Evolutionary conservation across 2,113 vertebrate genomes (phyloP), one percentile per base, ranked within the genome.

Genomic region (Sturnira hondurensis): DNA sequence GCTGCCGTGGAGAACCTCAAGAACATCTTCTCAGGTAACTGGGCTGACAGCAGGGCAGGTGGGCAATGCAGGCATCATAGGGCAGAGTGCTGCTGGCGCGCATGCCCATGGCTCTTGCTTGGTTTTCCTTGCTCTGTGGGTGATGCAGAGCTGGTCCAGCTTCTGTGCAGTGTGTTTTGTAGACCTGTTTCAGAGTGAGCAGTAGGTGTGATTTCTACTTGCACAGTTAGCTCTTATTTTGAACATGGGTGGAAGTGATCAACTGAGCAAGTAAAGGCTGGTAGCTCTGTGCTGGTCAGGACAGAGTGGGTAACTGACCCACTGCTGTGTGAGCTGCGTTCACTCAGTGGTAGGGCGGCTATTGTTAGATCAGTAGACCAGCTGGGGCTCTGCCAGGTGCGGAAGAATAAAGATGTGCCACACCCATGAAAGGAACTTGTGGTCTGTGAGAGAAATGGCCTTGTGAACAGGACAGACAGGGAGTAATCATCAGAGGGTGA

Each of bases 1-100:
- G 99, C 99, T 0, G 99, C 99, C 12, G 99, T 99, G 95, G 99
- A 99, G 94, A 99, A 99, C 97, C 99, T 99, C 26, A 99, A 99
- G 97, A 99, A 99, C 97, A 99, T 99, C 82, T 99, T 99, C 97
- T 99, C 99, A 95, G 99, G 99, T 99, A 96, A 96, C 86, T 26
- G 0, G 82, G 28, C 13, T 0, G 19, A 9, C 5, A 0, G 45
- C 0, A 9, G 52, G n/a, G 50, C 50, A 22, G 33, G 74, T 20
- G 31, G 45, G 74, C 45, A 3, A 45, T 33, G 2, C 3, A 13
- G 31, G 45, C 31, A 77, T 52, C 74, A 22, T 17, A 52, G 47
- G 45, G 45, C 17, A 77, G 74, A 52, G 45, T n/a, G 74, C 78
- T 10, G 11, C 36, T 56, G 36, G n/a, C 50, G 58, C 63, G 67